Evolutionary conservation across 2,797 vertebrate species (phyloP), one percentile per base, ranked within the genome.

Genomic region (Balearica regulorum): DNA sequence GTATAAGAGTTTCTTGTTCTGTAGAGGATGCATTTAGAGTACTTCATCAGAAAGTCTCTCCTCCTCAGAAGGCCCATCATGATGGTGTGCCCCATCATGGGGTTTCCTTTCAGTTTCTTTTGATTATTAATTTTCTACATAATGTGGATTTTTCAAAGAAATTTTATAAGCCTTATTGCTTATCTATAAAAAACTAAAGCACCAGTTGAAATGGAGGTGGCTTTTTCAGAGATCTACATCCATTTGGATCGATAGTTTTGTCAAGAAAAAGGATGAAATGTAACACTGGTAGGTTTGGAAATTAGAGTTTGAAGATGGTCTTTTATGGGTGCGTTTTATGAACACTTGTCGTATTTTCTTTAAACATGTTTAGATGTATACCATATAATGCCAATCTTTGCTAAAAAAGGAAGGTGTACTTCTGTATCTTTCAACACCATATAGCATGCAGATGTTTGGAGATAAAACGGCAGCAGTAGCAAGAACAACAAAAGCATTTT

Each of bases 81-180:
- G 11, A 22, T 4, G 4, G 6, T 35, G 22, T 44, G 3, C 31
- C 89, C 53, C 11, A 11, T 83, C 87, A 6, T 53, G 24, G 5
- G 3, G 2, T 41, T 92, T 82, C 10, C 7, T 77, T 92, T 88
- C 13, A 19, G 1, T 64, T 73, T 76, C 18, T 39, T 66, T 64
- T 85, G 35, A 31, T 90, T 87, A 39, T 72, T 54, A 1, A 20
- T 91, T 92, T 88, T 55, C 26, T 61, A 13, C 18, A 49, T 54
- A 75, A 72, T 44, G 17, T 39, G 39, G 44, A 55, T 81, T 71
- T 95, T 95, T 43, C 44, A 90, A 95, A 94, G 17, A 78, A 65
- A 46, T 92, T 93, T 95, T 93, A 81, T 28, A 91, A 91, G 62
- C 19, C 94, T 87, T 90, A 94, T 91, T 96, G 53, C 39, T 65